These are phyloP conservation scores for Calidris pygmaea DNA, from an alignment of 2,113 vertebrate species.

Conservation along the genomic window DNA sequence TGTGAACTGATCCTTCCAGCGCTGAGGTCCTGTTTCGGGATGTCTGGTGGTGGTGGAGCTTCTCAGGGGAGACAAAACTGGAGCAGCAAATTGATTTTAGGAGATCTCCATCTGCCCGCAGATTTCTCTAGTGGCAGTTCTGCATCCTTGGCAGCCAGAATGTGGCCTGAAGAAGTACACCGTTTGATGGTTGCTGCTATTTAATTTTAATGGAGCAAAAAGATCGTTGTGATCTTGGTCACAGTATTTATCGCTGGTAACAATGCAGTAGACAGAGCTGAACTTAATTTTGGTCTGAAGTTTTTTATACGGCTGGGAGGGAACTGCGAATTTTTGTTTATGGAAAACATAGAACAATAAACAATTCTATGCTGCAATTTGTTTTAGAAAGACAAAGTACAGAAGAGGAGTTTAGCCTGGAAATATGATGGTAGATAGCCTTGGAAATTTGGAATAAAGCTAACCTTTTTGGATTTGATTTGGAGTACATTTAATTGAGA, in stretches of 20 bases:
- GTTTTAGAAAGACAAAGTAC: not conserved
- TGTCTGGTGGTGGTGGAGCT: not conserved
- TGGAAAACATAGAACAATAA: not conserved
- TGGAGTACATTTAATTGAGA: not conserved
- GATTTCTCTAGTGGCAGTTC: not conserved
- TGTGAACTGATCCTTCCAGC: accelerated
- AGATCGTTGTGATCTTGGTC: not conserved
- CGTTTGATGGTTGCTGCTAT: not conserved
- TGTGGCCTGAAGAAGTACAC: not conserved
- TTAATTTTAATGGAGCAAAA: not conserved
- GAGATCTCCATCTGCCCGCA: not conserved
- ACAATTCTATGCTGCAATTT: not conserved
- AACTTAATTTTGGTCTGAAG: not conserved
- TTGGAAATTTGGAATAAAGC: not conserved
- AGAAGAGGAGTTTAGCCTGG: not conserved
- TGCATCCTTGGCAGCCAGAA: not conserved
- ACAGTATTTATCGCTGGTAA: not conserved
- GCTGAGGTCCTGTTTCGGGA: not conserved
- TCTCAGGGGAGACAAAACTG: not conserved
- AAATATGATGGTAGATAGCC: not conserved
- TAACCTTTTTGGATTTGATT: not conserved
- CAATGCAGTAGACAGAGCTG: not conserved
- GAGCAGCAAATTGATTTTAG: not conserved
- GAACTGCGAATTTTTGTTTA: not conserved
- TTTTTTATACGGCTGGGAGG: not conserved